Percentiles rank a stretch among this genome's conserved stretches.
phyloP scores from a whole-genome alignment of 2,888 invertebrate species.

The Amiota mariae region DNA sequence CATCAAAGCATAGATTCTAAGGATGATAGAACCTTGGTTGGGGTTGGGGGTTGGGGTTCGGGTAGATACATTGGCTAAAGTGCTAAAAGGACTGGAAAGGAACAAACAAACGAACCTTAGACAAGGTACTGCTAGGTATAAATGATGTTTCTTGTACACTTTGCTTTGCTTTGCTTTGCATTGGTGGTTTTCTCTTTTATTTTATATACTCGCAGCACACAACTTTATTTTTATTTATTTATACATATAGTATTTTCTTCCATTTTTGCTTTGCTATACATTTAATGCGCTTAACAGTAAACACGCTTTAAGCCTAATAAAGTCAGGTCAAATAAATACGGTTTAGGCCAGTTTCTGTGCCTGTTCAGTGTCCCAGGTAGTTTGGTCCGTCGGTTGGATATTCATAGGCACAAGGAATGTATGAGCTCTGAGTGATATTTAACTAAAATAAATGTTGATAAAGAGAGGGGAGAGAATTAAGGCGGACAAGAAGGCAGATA shows the following conservation, averaged over 20 bases:
- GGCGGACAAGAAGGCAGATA: too few relatives aligned
- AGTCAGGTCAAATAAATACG: conserved; percentile 49
- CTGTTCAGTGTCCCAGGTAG: not conserved
- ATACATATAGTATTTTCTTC: not conserved
- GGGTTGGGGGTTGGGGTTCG: too few relatives aligned
- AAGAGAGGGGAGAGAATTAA: too few relatives aligned
- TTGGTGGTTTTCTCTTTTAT: conserved; percentile 6
- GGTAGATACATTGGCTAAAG: too few relatives aligned
- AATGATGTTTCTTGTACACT: too few relatives aligned
- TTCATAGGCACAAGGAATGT: conserved; percentile 35
- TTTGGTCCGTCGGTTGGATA: too few relatives aligned
- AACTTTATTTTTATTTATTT: conserved; percentile 12
- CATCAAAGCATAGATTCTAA: conserved; percentile 60
- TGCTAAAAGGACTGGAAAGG: too few relatives aligned
- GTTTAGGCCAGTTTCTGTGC: not conserved
- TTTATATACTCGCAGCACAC: too few relatives aligned
- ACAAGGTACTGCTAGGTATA: too few relatives aligned
- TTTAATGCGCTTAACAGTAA: conserved; percentile 36
- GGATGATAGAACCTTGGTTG: too few relatives aligned
- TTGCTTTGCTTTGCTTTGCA: too few relatives aligned
- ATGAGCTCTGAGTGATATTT: conserved; percentile 24
- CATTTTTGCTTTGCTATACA: conserved; percentile 22
- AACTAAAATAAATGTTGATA: not conserved
- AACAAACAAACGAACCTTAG: too few relatives aligned
- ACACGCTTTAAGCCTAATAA: conserved; percentile 64